These are phyloP conservation scores for Oncorhynchus gorbuscha DNA, from an alignment of 2,113 vertebrate species.

Conservation along the genomic window DNA sequence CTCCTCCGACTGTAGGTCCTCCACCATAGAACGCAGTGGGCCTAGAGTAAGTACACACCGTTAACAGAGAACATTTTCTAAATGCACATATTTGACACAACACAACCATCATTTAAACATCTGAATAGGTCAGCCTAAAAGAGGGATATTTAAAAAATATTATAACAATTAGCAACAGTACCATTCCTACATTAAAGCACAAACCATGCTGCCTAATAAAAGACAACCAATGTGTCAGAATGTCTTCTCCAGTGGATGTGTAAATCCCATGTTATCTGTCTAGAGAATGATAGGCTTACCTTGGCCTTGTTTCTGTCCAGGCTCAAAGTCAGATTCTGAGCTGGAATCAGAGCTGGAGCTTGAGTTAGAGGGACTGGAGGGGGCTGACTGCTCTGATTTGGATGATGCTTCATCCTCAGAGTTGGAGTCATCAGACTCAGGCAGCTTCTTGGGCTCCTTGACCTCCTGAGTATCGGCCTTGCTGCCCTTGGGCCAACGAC, in stretches of 20 bases:
- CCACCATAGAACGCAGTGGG: constrained; percentile 93
- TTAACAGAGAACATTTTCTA: no score
- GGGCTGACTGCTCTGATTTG: constrained; percentile 93
- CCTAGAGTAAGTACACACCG: constrained; percentile 65
- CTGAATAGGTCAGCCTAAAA: no score
- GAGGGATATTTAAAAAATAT: no score
- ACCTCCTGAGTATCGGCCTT: constrained; percentile 84
- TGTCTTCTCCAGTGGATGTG: neutral
- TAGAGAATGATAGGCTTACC: constrained; percentile 67
- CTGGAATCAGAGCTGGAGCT: constrained; percentile 95
- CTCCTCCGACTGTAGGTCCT: constrained; percentile 93
- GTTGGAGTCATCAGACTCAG: constrained; percentile 90
- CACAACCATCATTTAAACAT: no score
- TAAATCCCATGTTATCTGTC: neutral
- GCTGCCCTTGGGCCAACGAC: constrained; percentile 81
- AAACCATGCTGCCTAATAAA: no score
- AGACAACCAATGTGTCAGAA: neutral
- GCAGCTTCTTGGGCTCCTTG: constrained; percentile 85
- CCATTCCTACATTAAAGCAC: no score
- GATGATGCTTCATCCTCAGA: constrained; percentile 95
- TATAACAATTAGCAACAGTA: no score
- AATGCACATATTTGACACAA: no score
- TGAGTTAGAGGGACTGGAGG: constrained; percentile 91
- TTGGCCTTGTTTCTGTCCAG: constrained; percentile 95
- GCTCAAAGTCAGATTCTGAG: constrained; percentile 96